These are phyloP conservation scores for Trachelus troglodyta DNA, from an alignment of 2,888 invertebrate species.

Conservation along the genomic window DNA sequence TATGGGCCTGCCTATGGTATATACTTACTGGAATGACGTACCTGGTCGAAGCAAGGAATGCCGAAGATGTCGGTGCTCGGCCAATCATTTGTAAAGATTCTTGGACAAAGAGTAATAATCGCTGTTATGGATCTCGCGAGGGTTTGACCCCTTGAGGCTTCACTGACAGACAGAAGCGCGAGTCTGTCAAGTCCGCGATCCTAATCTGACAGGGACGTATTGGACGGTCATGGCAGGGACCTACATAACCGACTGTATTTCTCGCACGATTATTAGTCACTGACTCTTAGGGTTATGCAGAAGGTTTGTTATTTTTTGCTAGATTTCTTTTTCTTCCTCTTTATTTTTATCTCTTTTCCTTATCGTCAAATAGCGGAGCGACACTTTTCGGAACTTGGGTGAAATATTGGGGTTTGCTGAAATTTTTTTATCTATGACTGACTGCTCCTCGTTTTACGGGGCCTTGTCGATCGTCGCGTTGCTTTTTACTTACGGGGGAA, in stretches of 20 bases:
- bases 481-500: no score
- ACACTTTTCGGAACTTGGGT: no score
- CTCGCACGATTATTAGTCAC: conserved; percentile 53
- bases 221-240: conserved; percentile 39
- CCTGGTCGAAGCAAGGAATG: conserved; percentile 35
- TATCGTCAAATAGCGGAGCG: no score
- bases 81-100: conserved; percentile 63
- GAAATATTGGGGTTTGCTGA: no score
- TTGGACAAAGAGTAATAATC: conserved; percentile 54
- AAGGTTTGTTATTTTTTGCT: conserved; percentile 30
- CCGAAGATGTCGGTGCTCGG: conserved; percentile 40
- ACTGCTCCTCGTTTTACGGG: not conserved
- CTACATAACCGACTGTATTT: conserved; percentile 39
- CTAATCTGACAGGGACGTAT: conserved; percentile 65
- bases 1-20: no score
- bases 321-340: no score
- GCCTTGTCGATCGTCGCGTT: not conserved
- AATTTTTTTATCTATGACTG: no score
- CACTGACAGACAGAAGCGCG: conserved; percentile 64
- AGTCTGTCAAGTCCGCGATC: conserved; percentile 64
- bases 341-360: no score
- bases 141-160: conserved; percentile 49
- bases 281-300: conserved; percentile 50
- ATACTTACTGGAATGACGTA: no score
- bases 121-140: conserved; percentile 50